Conservation (phyloP, 2,888 invertebrate genomes). For the Lingula anatina region DNA sequence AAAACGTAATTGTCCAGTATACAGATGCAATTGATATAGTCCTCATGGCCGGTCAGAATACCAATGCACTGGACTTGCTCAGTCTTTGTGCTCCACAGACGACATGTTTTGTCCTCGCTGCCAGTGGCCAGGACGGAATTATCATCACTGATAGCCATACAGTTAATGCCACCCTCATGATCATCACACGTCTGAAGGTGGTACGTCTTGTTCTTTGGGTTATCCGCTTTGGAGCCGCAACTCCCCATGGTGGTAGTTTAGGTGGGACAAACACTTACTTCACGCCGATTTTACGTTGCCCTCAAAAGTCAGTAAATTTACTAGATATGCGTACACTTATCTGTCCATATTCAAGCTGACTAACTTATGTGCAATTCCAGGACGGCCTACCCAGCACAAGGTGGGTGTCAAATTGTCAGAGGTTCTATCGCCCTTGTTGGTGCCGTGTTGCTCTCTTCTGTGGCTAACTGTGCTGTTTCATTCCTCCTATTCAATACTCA, state of each 20-base stretch:
- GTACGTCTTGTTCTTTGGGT: slow-evolving; percentile 21
- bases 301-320: too few relatives aligned
- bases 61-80: slow-evolving; percentile 54
- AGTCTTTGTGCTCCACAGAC: slow-evolving; percentile 55
- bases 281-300: too few relatives aligned
- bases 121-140: slow-evolving; percentile 55
- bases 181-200: slow-evolving; percentile 44
- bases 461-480: too few relatives aligned
- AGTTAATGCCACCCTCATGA: slow-evolving; percentile 55
- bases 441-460: too few relatives aligned
- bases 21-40: slow-evolving; percentile 54
- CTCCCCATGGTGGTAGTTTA: slow-evolving; percentile 31
- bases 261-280: too few relatives aligned
- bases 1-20: slow-evolving; percentile 54
- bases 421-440: too few relatives aligned
- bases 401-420: too few relatives aligned
- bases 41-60: slow-evolving; percentile 52
- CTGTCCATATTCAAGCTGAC: too few relatives aligned
- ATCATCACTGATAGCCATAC: slow-evolving; percentile 55
- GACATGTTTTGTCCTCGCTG: slow-evolving; percentile 54
- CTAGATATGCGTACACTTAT: too few relatives aligned
- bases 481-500: too few relatives aligned
- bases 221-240: slow-evolving; percentile 29
- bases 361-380: too few relatives aligned
- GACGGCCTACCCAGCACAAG: too few relatives aligned